These are phyloP conservation scores for Chymomyza fuscimana DNA, from an alignment of 2,888 invertebrate species.

Conservation along the genomic window DNA sequence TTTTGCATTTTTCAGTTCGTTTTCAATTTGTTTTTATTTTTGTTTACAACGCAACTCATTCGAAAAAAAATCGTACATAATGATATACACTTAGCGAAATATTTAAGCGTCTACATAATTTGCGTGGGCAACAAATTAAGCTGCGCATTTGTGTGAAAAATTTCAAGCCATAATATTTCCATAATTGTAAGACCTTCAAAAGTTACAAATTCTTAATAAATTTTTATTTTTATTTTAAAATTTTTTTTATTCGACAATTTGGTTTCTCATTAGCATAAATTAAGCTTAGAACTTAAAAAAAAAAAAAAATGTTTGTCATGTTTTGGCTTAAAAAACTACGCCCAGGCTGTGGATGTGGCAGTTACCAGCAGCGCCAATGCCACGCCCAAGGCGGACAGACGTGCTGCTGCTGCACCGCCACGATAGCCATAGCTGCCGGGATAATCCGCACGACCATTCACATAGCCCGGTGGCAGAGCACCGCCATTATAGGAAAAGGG, in stretches of 20 bases:
- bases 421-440: constrained; percentile 29
- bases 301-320: constrained; percentile 13
- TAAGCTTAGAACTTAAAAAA: constrained; percentile 48
- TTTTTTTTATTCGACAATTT: constrained; percentile 23
- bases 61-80: neutral
- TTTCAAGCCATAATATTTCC: constrained; percentile 1
- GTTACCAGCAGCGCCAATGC: constrained; percentile 32
- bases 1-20: constrained; percentile 10
- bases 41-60: constrained; percentile 1
- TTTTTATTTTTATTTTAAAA: neutral
- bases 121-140: constrained; percentile 27
- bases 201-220: neutral
- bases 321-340: constrained; percentile 3
- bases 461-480: constrained; percentile 32
- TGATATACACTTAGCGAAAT: neutral
- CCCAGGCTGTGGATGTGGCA: constrained; percentile 13
- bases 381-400: constrained; percentile 32
- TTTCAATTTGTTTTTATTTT: constrained; percentile 7
- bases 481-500: constrained; percentile 60
- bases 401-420: neutral
- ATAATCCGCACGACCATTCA: constrained; percentile 29
- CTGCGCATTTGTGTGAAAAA: constrained; percentile 37
- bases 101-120: neutral
- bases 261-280: constrained; percentile 52
- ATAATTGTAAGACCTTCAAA: neutral